A percentile compares a stretch with the other conserved stretches of the same genome.
Evolutionary conservation across 2,113 vertebrate genomes (phyloP).

Genomic region (Anolis carolinensis): DNA sequence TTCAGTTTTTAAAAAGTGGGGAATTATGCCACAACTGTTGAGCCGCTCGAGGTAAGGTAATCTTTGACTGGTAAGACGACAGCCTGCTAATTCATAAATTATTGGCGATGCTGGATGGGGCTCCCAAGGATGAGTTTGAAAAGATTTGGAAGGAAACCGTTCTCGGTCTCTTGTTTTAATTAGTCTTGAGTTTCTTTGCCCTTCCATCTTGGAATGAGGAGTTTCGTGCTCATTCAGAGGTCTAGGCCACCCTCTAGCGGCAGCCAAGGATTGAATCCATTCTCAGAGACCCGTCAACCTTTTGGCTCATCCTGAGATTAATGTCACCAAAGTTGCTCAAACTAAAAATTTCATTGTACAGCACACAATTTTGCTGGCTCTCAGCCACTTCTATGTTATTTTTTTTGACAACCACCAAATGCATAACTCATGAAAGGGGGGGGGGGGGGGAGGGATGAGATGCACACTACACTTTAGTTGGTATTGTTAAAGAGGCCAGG

Average conservation of each 20-base stretch:
- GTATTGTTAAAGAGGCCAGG: too few relatives aligned
- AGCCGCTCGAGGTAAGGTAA: background rate
- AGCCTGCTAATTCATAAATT: background rate
- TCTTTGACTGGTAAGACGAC: background rate
- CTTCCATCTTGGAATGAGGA: background rate
- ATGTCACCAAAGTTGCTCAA: background rate
- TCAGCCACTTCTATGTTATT: background rate
- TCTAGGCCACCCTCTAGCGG: constrained; percentile 6
- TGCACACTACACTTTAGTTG: too few relatives aligned
- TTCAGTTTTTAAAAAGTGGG: background rate
- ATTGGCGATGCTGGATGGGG: background rate
- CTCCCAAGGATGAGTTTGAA: background rate
- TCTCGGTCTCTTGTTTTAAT: background rate
- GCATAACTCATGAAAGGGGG: too few relatives aligned
- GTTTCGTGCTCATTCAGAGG: background rate
- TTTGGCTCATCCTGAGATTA: background rate
- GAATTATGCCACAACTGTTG: background rate
- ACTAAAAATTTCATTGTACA: background rate
- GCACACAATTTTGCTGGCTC: background rate
- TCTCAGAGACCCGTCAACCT: background rate
- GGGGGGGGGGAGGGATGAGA: too few relatives aligned
- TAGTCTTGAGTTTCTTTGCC: background rate
- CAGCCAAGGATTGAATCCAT: background rate
- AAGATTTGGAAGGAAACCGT: background rate
- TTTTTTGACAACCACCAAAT: too few relatives aligned